These are phyloP conservation scores for Zeugodacus cucurbitae DNA, from an alignment of 1,140 invertebrate species.

Conservation along the genomic window DNA sequence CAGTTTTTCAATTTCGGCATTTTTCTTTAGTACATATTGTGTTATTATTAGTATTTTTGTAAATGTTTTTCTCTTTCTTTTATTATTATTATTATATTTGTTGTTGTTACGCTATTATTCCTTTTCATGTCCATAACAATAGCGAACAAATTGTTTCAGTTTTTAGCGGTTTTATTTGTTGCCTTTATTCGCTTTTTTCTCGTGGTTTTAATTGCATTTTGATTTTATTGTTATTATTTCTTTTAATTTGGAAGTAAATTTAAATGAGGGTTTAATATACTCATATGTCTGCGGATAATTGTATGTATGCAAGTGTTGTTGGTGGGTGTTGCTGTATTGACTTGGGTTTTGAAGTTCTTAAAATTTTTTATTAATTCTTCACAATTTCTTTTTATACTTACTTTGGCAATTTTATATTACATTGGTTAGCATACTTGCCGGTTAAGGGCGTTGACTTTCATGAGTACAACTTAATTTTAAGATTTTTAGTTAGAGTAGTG, in stretches of 20 bases:
- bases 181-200: background rate
- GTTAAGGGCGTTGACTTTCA: too few species aligned
- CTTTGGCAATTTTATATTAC: background rate
- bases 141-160: slow-evolving; percentile 38
- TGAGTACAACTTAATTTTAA: background rate
- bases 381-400: background rate
- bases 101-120: background rate
- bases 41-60: slow-evolving; percentile 39
- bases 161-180: background rate
- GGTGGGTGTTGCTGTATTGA: background rate
- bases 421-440: background rate
- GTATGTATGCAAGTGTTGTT: background rate
- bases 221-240: background rate
- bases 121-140: slow-evolving; percentile 24
- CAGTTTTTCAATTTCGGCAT: slow-evolving; percentile 48
- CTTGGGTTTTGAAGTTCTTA: background rate
- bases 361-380: background rate
- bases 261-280: background rate
- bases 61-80: background rate
- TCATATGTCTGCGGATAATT: background rate
- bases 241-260: background rate
- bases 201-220: slow-evolving; percentile 25
- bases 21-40: slow-evolving; percentile 24
- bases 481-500: background rate
- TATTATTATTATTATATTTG: slow-evolving; percentile 28